A percentile compares a stretch with the other conserved stretches of the same genome.
Conservation (phyloP, 2,888 invertebrate species). For the Philhelius pedissequus region DNA sequence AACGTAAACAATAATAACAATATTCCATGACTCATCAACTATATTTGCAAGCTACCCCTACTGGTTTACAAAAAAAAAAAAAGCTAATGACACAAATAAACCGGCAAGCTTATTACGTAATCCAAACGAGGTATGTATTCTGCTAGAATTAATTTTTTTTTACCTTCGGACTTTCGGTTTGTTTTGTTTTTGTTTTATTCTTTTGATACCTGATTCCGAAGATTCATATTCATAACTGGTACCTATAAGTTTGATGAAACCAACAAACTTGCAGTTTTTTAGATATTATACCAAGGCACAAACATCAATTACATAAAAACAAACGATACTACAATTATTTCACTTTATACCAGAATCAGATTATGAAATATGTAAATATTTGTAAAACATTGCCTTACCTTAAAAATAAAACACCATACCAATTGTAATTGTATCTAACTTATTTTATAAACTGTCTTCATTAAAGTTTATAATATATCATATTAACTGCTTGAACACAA, state of each 20-base stretch:
- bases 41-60: background rate
- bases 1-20: background rate
- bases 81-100: slow-evolving; percentile 31
- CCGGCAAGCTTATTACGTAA: slow-evolving; percentile 18
- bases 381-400: no score
- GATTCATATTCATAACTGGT: background rate
- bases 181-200: background rate
- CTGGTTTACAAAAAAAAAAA: background rate
- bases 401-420: no score
- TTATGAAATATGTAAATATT: no score
- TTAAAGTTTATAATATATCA: no score
- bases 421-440: no score
- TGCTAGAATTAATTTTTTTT: background rate
- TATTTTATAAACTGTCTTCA: no score
- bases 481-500: no score
- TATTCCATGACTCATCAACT: background rate
- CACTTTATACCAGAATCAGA: background rate
- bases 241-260: background rate
- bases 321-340: background rate
- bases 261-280: background rate
- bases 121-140: background rate
- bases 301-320: no score
- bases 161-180: background rate
- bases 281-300: background rate
- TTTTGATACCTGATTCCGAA: background rate